Percentiles rank a stretch among this genome's conserved stretches.
phyloP scores from a whole-genome alignment of 2,888 invertebrate species.

The Chydorus sphaericus region DNA sequence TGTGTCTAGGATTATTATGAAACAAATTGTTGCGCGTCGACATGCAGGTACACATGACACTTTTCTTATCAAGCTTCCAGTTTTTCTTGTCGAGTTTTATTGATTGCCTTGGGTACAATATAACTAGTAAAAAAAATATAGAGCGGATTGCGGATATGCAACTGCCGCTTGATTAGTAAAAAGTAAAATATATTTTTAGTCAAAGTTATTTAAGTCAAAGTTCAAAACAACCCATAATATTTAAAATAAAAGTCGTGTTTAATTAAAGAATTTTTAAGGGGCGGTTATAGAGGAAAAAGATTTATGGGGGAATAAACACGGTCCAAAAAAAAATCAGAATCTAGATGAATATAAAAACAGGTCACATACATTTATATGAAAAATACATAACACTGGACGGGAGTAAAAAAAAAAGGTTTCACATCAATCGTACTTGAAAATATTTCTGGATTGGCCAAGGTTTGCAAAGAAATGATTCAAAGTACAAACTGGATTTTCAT shows the following conservation, averaged over 20 bases:
- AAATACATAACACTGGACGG: no score
- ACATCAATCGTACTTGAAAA: no score
- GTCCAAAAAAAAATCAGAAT: neutral
- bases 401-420: no score
- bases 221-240: no score
- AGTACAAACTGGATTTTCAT: no score
- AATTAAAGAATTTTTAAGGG: neutral
- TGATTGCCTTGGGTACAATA: neutral
- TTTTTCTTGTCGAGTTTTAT: neutral
- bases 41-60: neutral
- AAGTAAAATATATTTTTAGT: no score
- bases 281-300: neutral
- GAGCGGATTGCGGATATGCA: no score
- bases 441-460: no score
- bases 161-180: neutral
- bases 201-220: no score
- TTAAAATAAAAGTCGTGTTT: neutral
- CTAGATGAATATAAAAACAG: neutral
- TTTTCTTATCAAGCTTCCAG: neutral
- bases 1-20: no score
- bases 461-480: no score
- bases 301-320: constrained; percentile 6
- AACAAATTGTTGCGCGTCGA: no score
- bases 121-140: neutral
- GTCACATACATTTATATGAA: neutral